phyloP scores from a whole-genome alignment of 1,140 invertebrate genomes.

The Euwallacea fornicatus region DNA sequence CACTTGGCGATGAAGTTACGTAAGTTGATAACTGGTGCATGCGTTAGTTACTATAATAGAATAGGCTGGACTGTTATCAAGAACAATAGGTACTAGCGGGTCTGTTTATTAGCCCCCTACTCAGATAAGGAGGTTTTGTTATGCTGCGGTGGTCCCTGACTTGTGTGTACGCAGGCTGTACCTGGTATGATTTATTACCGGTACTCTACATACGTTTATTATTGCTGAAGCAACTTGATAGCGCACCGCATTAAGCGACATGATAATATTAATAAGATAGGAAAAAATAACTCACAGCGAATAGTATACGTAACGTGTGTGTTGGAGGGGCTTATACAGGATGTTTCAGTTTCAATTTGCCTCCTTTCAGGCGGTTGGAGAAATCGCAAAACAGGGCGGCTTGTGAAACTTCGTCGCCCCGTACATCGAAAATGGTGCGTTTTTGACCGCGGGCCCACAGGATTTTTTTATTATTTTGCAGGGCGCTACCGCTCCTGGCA shows the following conservation, averaged over 20 bases:
- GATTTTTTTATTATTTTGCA: no score
- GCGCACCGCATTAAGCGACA: not conserved
- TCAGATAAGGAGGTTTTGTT: conserved; percentile 9
- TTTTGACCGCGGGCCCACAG: no score
- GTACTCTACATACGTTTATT: conserved; percentile 5
- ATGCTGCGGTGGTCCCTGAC: conserved; percentile 5
- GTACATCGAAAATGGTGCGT: no score
- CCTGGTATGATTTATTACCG: conserved; percentile 17
- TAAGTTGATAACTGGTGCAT: not conserved
- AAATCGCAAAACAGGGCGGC: no score
- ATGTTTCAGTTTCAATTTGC: no score
- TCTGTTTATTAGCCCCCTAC: conserved; percentile 18
- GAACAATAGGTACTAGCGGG: conserved; percentile 11
- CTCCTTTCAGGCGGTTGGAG: no score
- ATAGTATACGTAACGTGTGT: not conserved
- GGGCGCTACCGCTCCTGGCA: no score
- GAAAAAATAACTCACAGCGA: not conserved
- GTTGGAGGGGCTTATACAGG: not conserved
- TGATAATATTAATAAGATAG: not conserved
- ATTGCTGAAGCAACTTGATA: not conserved
- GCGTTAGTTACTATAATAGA: not conserved
- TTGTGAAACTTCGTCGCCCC: no score
- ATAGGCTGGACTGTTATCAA: conserved; percentile 10
- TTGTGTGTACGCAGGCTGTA: conserved; percentile 16
- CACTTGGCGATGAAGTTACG: not conserved